phyloP scores from a whole-genome alignment of 2,113 vertebrate species.

The Ciconia boyciana region DNA sequence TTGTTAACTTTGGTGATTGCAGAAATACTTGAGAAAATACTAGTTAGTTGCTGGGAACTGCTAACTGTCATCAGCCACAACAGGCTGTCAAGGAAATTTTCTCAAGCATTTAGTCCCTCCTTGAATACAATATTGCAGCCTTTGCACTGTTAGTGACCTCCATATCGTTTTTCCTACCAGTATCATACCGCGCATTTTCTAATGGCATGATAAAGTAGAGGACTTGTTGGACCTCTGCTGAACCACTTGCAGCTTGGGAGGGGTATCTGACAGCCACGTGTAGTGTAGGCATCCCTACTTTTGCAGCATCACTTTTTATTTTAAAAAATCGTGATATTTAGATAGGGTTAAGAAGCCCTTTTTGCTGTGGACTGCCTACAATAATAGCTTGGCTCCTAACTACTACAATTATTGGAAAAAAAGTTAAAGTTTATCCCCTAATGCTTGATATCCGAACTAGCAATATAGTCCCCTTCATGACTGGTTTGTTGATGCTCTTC shows the following conservation, averaged over 20 bases:
- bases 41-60: neutral
- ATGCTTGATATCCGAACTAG: neutral
- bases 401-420: neutral
- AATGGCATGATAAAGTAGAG: rapidly evolving
- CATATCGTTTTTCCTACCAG: rapidly evolving
- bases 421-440: neutral
- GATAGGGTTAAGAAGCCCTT: neutral
- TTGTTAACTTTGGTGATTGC: neutral
- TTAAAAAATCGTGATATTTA: neutral
- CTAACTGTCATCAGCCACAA: neutral
- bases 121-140: neutral
- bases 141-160: neutral
- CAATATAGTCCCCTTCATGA: neutral
- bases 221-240: neutral
- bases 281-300: rapidly evolving
- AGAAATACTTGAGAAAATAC: neutral
- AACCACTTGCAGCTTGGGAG: neutral
- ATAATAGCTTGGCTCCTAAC: neutral
- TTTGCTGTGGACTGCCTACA: neutral
- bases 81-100: neutral
- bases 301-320: neutral
- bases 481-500: neutral
- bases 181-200: neutral
- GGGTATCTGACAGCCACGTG: rapidly evolving
- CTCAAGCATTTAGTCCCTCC: neutral